Evolutionary conservation across 2,888 invertebrate genomes (phyloP), one percentile per base, ranked within the genome.

Genomic region (Trissonchulus sp.): DNA sequence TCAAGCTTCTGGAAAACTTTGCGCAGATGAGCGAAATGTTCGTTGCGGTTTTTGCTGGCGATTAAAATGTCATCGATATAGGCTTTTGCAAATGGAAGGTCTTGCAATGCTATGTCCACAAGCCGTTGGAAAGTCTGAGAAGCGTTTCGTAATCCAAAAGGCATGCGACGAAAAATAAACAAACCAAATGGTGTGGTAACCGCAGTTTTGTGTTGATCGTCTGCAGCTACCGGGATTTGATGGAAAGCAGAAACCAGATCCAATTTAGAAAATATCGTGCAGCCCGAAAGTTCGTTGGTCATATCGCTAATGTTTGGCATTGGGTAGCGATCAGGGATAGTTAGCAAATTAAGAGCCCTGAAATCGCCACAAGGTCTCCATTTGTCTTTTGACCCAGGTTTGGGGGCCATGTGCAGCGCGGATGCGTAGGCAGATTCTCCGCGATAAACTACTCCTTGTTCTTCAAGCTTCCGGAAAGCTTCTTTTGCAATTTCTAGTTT

Each of bases 101-200:
- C 76, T 2, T 78, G 68, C 18, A 80, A 68, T 0, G 78, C 68
- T 35, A 37, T 74, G 33, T 80, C 77, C 78, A 81, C 80, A n/a
- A 77, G 74, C 3, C 79, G 75, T 68, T 79, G 78, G 68, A 79
- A 81, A 1, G 79, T 79, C 0, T 77, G 76, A 1, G 78, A 77
- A 0, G 79, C 79, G 72, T 80, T 79, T 1, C 75, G 69, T 1
- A 82, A 72, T 0, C 80, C 80, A 75, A 82, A 81, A 1, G 79
- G 80, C 78, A 81, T 79, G 1, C 77, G 76, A 28, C 75, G 77
- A 60, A 79, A 82, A 74, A 81, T 76, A 65, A 77, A 82, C 1
- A 78, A 75, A 0, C 79, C 78, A 23, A 76, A n/a, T 1, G 76
- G 77, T 0, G 72, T 76, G 0, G 76, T 71, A 72, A 81, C 80